Evolutionary conservation across 2,888 invertebrate genomes (phyloP).

Genomic region (Drosophila affinis): DNA sequence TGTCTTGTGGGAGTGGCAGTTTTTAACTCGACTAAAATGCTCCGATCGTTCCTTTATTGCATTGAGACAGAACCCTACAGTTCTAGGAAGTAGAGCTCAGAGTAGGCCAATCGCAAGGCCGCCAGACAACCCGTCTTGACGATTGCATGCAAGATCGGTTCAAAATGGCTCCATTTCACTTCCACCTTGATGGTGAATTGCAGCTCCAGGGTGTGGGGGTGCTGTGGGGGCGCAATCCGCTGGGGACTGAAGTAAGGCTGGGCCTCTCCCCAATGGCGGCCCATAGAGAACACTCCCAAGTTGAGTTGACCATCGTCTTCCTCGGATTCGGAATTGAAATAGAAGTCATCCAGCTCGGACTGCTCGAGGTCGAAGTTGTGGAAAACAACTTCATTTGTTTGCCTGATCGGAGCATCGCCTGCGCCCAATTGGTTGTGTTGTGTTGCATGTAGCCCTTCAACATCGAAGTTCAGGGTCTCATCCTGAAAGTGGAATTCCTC

Average conservation of each 20-base stretch:
- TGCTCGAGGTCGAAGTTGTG: not conserved
- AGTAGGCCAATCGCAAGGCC: not conserved
- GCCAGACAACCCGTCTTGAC: not conserved
- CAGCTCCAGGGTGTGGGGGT: not conserved
- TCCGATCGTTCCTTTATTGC: conserved; percentile 17
- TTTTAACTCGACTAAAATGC: conserved; percentile 1
- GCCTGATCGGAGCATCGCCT: not conserved
- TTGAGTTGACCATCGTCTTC: not conserved
- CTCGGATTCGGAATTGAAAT: not conserved
- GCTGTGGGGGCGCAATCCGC: not conserved
- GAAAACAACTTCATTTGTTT: accelerated
- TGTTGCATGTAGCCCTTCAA: not conserved
- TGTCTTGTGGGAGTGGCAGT: not conserved
- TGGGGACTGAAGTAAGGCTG: not conserved
- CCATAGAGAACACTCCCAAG: not conserved
- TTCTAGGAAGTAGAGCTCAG: not conserved
- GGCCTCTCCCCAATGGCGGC: not conserved
- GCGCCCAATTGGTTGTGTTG: not conserved
- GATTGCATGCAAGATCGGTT: not conserved
- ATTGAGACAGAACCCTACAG: not conserved
- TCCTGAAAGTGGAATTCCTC: not conserved
- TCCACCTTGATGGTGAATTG: not conserved
- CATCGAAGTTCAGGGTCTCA: not conserved
- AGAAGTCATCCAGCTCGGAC: not conserved
- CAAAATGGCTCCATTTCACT: not conserved